These are phyloP conservation scores for Eptesicus fuscus DNA, from an alignment of 2,113 vertebrate species.

Conservation along the genomic window DNA sequence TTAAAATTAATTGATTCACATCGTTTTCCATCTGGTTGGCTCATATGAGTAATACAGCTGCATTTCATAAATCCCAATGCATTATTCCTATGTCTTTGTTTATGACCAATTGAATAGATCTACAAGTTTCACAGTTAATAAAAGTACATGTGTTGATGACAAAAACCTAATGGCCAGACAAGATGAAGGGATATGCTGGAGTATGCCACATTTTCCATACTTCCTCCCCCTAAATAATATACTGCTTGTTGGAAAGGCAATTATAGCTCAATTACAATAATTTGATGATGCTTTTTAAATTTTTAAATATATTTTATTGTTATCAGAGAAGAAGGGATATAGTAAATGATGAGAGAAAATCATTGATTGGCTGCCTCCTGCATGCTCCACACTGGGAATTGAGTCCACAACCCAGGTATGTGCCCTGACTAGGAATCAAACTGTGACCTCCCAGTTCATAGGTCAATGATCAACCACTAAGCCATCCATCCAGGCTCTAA, in stretches of 20 bases:
- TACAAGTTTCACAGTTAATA: background rate
- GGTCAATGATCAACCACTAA: no score
- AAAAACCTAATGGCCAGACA: background rate
- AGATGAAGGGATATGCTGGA: background rate
- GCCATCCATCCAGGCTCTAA: no score
- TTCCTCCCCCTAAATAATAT: background rate
- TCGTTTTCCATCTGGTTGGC: constrained; percentile 69
- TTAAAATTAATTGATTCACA: constrained; percentile 72
- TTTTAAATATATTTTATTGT: no score
- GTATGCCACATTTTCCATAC: background rate
- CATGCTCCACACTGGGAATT: no score
- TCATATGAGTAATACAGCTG: constrained; percentile 69
- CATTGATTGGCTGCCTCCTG: no score
- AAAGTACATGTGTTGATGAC: background rate
- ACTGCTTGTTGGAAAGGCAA: background rate
- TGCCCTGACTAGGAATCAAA: no score
- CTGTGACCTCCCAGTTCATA: no score
- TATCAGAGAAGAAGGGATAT: no score
- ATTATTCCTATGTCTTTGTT: constrained; percentile 80
- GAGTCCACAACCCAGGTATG: no score
- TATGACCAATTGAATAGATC: constrained; percentile 74
- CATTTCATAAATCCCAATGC: constrained; percentile 70
- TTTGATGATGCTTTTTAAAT: background rate
- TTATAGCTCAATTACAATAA: background rate
- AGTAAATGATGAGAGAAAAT: no score